phyloP scores from a whole-genome alignment of 2,113 vertebrate genomes.

The Neomonachus schauinslandi region DNA sequence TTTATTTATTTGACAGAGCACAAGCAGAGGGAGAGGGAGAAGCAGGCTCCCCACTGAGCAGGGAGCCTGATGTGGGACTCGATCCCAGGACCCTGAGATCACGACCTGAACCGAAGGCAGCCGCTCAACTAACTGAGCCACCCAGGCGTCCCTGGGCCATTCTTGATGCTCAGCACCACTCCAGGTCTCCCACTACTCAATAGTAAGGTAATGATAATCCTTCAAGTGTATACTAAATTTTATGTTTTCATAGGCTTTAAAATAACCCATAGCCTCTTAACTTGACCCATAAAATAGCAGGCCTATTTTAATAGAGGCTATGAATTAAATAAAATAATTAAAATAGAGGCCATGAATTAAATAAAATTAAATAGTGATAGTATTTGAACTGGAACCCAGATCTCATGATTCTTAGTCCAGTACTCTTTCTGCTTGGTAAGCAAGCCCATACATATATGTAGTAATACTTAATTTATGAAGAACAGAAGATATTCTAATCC shows the following conservation, averaged over 20 bases:
- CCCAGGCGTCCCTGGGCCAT: not conserved
- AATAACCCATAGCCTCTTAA: not conserved
- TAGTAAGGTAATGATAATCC: constrained; percentile 39
- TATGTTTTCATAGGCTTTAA: constrained; percentile 48
- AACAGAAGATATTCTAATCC: constrained; percentile 4
- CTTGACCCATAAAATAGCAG: constrained; percentile 26
- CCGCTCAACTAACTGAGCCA: too few species aligned
- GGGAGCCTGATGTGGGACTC: too few species aligned
- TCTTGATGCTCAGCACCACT: not conserved
- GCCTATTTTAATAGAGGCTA: not conserved
- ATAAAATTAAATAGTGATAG: not conserved
- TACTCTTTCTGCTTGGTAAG: constrained; percentile 42
- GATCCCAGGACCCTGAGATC: too few species aligned
- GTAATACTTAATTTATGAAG: not conserved
- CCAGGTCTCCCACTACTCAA: constrained; percentile 32
- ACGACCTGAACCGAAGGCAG: too few species aligned
- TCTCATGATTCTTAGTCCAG: constrained; percentile 34
- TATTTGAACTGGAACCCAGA: constrained; percentile 32
- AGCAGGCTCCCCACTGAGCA: too few species aligned
- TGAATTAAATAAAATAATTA: not conserved
- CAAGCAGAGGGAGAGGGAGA: too few species aligned
- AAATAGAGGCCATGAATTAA: not conserved
- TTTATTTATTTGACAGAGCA: too few species aligned
- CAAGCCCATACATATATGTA: not conserved
- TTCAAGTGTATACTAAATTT: constrained; percentile 1